Percentiles rank a stretch among this genome's conserved stretches.
Evolutionary conservation across 2,888 invertebrate species (phyloP).

Genomic region (Tromatobia lineatoria): DNA sequence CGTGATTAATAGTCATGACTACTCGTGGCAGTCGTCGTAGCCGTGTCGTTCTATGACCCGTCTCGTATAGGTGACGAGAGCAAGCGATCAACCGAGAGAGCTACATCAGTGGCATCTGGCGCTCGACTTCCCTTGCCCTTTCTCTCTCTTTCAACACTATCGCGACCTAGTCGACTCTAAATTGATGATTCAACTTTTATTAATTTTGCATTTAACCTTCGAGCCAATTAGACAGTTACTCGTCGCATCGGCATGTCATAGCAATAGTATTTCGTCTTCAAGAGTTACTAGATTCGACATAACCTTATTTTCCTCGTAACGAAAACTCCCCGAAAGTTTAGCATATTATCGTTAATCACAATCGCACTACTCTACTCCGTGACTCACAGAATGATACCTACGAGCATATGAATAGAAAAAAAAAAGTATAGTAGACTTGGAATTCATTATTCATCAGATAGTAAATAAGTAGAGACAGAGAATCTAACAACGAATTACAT

Average conservation of each 20-base stretch:
- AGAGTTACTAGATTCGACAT: not conserved
- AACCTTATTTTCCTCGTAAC: not conserved
- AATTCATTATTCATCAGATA: not conserved
- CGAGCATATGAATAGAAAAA: not conserved
- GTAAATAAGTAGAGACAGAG: not conserved
- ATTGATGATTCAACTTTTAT: slow-evolving; percentile 66
- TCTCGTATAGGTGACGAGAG: slow-evolving; percentile 20
- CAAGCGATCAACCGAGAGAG: slow-evolving; percentile 26
- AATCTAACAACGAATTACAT: slow-evolving; percentile 19
- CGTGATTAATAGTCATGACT: slow-evolving; percentile 62
- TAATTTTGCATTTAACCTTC: slow-evolving; percentile 64
- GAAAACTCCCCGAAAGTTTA: not conserved
- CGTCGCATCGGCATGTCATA: not conserved
- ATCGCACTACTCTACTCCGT: not conserved
- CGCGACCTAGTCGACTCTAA: slow-evolving; percentile 29
- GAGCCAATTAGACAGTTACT: slow-evolving; percentile 53
- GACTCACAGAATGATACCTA: slow-evolving; percentile 17
- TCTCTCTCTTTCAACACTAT: not conserved
- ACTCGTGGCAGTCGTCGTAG: slow-evolving; percentile 53
- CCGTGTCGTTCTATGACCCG: slow-evolving; percentile 27
- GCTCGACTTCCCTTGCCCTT: slow-evolving; percentile 10
- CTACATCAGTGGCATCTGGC: slow-evolving; percentile 56
- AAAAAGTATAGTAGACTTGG: not conserved
- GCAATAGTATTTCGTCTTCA: not conserved
- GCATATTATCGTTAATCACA: slow-evolving; percentile 1